A percentile compares a stretch with the other conserved stretches of the same genome.
Evolutionary conservation across 2,113 vertebrate genomes (phyloP).

Genomic region (Notechis scutatus): DNA sequence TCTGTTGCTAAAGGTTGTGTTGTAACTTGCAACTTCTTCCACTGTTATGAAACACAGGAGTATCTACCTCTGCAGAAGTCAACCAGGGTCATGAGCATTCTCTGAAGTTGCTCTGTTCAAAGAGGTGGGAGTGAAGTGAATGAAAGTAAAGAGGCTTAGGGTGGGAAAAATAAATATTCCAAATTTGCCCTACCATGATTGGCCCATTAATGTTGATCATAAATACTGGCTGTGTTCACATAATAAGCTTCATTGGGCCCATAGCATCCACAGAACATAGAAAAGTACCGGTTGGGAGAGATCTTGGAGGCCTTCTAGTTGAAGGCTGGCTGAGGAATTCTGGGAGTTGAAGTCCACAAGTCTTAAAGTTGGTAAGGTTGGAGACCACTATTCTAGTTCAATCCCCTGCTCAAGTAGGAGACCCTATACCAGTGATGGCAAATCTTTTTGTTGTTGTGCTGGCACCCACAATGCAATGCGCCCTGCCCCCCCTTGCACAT

Average conservation of each 20-base stretch:
- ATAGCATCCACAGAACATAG: no score
- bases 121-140: not conserved
- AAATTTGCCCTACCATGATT: not conserved
- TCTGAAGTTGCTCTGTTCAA: not conserved
- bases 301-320: no score
- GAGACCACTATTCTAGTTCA: no score
- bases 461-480: no score
- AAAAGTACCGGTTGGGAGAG: no score
- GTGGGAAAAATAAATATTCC: not conserved
- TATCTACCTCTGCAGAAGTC: not conserved
- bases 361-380: no score
- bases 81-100: not conserved
- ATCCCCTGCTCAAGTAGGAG: no score
- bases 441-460: no score
- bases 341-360: no score
- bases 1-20: not conserved
- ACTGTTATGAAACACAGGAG: not conserved
- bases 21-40: not conserved
- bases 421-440: no score
- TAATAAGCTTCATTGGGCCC: not conserved
- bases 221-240: not conserved
- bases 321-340: no score
- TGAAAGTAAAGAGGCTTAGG: not conserved
- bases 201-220: not conserved
- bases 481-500: no score